Conservation (phyloP, 2,888 invertebrate genomes). For the Pediacus dermestoides region DNA sequence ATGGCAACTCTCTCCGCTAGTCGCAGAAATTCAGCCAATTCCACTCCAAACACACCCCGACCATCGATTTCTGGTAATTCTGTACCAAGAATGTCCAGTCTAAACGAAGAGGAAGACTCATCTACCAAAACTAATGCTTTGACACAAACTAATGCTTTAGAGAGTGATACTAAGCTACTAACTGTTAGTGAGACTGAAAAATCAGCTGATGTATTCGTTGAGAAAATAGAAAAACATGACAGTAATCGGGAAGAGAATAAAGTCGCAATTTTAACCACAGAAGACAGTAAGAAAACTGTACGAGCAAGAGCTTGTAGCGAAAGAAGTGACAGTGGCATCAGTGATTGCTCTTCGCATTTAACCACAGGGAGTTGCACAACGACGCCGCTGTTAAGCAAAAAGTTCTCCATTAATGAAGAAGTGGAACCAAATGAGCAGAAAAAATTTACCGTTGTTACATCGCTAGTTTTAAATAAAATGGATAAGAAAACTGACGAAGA, state of each 20-base stretch:
- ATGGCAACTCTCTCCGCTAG: constrained; percentile 69
- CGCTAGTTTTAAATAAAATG: constrained; percentile 15
- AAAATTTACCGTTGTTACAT: constrained; percentile 11
- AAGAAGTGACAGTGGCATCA: constrained; percentile 57
- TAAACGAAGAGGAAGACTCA: constrained; percentile 54
- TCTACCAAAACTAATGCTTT: neutral
- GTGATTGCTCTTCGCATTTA: constrained; percentile 52
- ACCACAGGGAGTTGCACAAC: constrained; percentile 35
- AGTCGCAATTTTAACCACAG: constrained; percentile 13
- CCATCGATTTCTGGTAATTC: constrained; percentile 48
- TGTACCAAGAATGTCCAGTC: constrained; percentile 51
- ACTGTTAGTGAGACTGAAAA: too few species aligned
- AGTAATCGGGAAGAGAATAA: constrained; percentile 12
- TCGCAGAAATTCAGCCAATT: constrained; percentile 56
- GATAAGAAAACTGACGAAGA: constrained; percentile 9
- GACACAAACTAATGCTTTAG: too few species aligned
- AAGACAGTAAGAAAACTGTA: constrained; percentile 20
- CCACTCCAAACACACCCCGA: constrained; percentile 46
- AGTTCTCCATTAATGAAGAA: constrained; percentile 43
- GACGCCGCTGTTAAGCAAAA: constrained; percentile 42
- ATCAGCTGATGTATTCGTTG: too few species aligned
- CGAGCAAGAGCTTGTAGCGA: constrained; percentile 50
- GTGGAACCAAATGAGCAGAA: too few species aligned
- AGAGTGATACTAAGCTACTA: too few species aligned
- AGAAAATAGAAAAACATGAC: constrained; percentile 41